phyloP scores from a whole-genome alignment of 1,140 invertebrate species.

The Pachypsylla venusta region DNA sequence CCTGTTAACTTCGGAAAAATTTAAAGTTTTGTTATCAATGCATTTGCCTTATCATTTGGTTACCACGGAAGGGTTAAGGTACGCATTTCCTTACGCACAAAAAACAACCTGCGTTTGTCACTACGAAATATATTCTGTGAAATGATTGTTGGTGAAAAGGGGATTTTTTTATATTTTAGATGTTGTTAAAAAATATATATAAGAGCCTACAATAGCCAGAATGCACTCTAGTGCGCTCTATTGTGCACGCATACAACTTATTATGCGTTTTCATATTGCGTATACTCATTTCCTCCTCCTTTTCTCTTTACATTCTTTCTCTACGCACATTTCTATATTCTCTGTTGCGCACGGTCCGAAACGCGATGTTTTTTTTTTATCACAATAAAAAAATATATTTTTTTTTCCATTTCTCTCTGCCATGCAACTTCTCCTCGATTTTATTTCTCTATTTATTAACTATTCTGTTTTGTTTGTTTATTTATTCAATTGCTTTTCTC shows the following conservation, averaged over 20 bases:
- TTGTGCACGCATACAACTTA: background rate
- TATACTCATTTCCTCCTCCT: background rate
- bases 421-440: background rate
- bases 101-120: conserved; percentile 4
- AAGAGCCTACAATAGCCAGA: background rate
- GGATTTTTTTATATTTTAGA: background rate
- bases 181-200: background rate
- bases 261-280: background rate
- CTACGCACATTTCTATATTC: background rate
- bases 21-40: conserved; percentile 7
- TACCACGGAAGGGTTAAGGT: background rate
- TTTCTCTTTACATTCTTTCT: background rate
- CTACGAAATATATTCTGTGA: conserved; percentile 7
- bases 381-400: background rate
- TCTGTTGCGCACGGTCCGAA: conserved; percentile 4
- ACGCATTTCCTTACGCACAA: background rate
- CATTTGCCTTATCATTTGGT: background rate
- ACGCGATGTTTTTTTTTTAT: background rate
- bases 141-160: conserved; percentile 6
- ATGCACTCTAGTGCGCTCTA: background rate
- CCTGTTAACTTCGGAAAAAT: too few relatives aligned
- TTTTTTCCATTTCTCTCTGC: background rate
- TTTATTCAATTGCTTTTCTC: too few relatives aligned
- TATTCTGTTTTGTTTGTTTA: too few relatives aligned
- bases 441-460: too few relatives aligned